Percentiles rank a stretch among this genome's conserved stretches.
Conservation (phyloP, 2,888 invertebrate genomes). For the Bugulina stolonifera region DNA sequence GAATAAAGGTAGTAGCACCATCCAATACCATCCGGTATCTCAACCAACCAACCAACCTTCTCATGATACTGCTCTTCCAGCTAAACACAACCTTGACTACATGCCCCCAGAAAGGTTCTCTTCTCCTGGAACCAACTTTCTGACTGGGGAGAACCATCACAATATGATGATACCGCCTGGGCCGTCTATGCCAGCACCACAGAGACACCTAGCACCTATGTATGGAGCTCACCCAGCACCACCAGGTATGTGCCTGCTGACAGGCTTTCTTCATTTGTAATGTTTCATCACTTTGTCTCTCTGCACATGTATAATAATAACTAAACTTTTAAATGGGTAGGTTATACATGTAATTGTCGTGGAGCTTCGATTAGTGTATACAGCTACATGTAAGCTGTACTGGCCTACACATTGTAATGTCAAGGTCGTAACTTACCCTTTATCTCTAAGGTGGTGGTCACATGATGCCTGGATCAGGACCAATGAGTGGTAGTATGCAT, state of each 20-base stretch:
- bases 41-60: neutral
- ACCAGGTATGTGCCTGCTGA: neutral
- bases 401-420: too few relatives aligned
- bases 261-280: too few relatives aligned
- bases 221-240: neutral
- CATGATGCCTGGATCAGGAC: neutral
- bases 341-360: too few relatives aligned
- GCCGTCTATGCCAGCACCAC: neutral
- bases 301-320: too few relatives aligned
- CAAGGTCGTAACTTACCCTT: too few relatives aligned
- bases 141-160: neutral
- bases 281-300: too few relatives aligned
- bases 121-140: neutral
- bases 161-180: neutral
- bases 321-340: too few relatives aligned
- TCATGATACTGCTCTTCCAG: neutral
- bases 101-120: neutral
- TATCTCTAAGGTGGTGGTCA: neutral
- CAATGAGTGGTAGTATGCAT: constrained; percentile 10
- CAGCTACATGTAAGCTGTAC: too few relatives aligned
- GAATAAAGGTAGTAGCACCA: constrained; percentile 17
- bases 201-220: neutral
- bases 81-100: neutral
- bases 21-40: neutral
- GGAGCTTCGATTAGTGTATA: too few relatives aligned